A percentile compares a stretch with the other conserved stretches of the same genome.
Conservation (phyloP, 2,888 invertebrate genomes). For the Papilio gigon region DNA sequence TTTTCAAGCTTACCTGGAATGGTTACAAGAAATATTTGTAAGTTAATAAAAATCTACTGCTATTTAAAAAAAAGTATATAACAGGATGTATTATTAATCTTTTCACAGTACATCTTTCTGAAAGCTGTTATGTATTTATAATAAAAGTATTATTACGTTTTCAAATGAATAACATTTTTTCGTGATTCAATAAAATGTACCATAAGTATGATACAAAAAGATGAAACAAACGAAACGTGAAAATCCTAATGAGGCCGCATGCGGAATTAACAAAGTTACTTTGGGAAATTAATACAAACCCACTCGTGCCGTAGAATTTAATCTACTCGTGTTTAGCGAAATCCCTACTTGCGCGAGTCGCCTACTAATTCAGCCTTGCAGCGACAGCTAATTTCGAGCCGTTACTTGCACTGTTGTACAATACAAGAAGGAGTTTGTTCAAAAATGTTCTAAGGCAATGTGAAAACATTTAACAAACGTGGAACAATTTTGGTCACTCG, state of each 20-base stretch:
- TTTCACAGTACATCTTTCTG: neutral
- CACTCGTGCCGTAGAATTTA: constrained; percentile 50
- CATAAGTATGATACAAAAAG: constrained; percentile 2
- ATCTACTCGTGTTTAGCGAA: constrained; percentile 49
- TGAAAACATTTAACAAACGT: no score
- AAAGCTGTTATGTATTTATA: neutral
- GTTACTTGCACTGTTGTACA: constrained; percentile 34
- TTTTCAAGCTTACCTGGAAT: no score
- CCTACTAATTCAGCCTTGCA: constrained; percentile 48
- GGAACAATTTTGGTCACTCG: neutral
- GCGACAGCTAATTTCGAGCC: constrained; percentile 47
- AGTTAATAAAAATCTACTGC: no score
- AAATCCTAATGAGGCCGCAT: constrained; percentile 36
- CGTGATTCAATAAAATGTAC: neutral
- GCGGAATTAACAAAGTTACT: constrained; percentile 50
- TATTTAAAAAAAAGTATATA: no score
- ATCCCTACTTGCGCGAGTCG: constrained; percentile 44
- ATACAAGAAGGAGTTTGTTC: neutral
- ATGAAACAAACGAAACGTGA: constrained; percentile 36
- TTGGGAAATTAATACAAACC: constrained; percentile 53
- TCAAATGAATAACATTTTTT: no score
- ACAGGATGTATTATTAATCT: neutral
- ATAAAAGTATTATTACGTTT: neutral
- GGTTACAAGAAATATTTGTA: no score
- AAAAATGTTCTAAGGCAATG: neutral